Conservation (phyloP, 2,797 vertebrate genomes). For the Calcarius lapponicus region DNA sequence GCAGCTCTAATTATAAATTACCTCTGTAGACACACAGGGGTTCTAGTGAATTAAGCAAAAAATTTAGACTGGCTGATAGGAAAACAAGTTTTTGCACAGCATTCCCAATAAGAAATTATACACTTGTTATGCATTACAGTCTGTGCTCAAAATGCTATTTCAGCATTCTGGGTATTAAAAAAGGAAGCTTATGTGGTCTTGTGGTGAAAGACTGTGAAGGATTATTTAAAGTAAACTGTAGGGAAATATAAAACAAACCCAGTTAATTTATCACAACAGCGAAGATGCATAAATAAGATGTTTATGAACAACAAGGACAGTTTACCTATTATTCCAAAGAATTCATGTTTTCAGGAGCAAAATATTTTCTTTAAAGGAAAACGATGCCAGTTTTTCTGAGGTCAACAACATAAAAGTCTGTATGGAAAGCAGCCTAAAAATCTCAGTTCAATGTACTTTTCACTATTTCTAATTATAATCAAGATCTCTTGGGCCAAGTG, state of each 20-base stretch:
- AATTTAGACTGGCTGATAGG: conserved; percentile 68
- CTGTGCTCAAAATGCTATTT: conserved; percentile 81
- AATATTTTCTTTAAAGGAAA: conserved; percentile 73
- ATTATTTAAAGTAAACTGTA: conserved; percentile 83
- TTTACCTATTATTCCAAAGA: conserved; percentile 76
- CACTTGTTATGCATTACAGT: conserved; percentile 81
- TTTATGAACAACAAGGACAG: conserved; percentile 77
- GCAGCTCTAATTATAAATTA: conserved; percentile 71
- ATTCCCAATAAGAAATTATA: conserved; percentile 80
- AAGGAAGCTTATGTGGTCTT: conserved; percentile 80
- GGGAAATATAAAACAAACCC: conserved; percentile 81
- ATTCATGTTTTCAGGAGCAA: conserved; percentile 61
- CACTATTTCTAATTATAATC: neutral
- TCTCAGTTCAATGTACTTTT: neutral
- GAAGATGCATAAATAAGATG: conserved; percentile 80
- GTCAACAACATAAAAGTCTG: neutral
- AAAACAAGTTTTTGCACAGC: conserved; percentile 74
- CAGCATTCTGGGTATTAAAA: conserved; percentile 82
- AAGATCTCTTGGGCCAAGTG: neutral
- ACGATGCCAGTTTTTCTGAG: conserved; percentile 25
- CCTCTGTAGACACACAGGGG: conserved; percentile 62
- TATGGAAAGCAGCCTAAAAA: conserved; percentile 9
- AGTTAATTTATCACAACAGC: conserved; percentile 81
- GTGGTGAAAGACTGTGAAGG: conserved; percentile 79
- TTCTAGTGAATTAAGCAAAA: conserved; percentile 74